Percentiles rank a stretch among this genome's conserved stretches.
Conservation (phyloP, 1,140 invertebrate genomes). For the Conus ventricosus region DNA sequence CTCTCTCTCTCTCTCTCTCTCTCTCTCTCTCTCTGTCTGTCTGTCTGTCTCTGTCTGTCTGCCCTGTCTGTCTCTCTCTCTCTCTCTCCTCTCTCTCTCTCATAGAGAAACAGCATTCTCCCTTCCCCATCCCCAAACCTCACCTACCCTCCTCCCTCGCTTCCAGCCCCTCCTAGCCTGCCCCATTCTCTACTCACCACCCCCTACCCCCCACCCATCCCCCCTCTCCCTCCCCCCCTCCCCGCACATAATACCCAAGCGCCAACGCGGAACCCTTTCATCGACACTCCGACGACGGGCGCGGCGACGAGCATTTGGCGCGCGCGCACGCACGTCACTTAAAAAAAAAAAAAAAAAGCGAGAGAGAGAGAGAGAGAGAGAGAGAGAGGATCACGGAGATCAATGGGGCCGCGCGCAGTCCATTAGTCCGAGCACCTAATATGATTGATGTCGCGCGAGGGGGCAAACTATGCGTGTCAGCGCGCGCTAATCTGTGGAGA, state of each 20-base stretch:
- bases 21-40: too few relatives aligned
- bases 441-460: constrained; percentile 22
- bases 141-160: background rate
- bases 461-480: constrained; percentile 25
- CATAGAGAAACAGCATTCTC: too few relatives aligned
- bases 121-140: too few relatives aligned
- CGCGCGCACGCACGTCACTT: too few relatives aligned
- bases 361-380: background rate
- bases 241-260: background rate
- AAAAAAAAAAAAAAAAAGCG: background rate
- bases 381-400: background rate
- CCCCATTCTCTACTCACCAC: too few relatives aligned
- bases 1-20: too few relatives aligned
- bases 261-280: background rate
- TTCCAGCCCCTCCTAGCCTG: background rate
- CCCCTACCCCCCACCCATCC: background rate
- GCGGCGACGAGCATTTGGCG: too few relatives aligned
- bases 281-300: too few relatives aligned
- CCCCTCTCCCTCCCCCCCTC: background rate
- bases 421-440: constrained; percentile 26
- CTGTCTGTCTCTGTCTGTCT: too few relatives aligned
- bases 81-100: too few relatives aligned
- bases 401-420: constrained; percentile 4
- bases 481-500: background rate
- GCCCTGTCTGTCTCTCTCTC: too few relatives aligned